Conservation (phyloP, 1,140 invertebrate genomes). For the Cephus cinctus region DNA sequence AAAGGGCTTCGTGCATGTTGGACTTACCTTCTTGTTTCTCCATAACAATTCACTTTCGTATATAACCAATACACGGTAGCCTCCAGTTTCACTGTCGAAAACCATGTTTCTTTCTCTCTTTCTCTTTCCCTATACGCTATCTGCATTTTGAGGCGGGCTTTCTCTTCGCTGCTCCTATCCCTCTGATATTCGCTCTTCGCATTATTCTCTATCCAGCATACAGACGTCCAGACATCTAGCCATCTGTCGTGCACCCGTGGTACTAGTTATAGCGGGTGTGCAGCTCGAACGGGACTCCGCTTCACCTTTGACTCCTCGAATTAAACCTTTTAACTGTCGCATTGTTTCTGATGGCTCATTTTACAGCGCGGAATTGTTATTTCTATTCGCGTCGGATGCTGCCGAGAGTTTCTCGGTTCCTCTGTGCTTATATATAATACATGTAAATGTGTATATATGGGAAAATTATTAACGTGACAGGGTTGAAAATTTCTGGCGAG, state of each 20-base stretch:
- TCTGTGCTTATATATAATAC: no score
- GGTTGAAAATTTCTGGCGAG: no score
- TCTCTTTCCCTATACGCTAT: neutral
- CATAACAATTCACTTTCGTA: neutral
- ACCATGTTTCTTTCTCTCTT: constrained; percentile 1
- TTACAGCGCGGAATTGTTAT: constrained; percentile 41
- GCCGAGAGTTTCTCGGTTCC: no score
- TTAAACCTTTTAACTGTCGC: constrained; percentile 25
- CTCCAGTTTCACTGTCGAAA: constrained; percentile 4
- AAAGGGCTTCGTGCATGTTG: no score
- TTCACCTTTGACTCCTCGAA: constrained; percentile 12
- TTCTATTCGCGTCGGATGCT: constrained; percentile 33
- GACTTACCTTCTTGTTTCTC: no score
- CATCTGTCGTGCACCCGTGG: neutral
- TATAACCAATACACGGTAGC: neutral
- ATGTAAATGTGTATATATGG: no score
- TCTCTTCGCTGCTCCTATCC: neutral
- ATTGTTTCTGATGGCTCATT: constrained; percentile 47
- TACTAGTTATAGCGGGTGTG: neutral
- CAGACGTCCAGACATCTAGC: neutral
- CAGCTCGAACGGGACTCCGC: constrained; percentile 8
- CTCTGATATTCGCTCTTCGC: constrained; percentile 3
- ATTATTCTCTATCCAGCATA: constrained; percentile 6
- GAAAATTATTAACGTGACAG: no score
- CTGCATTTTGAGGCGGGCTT: neutral